Evolutionary conservation across 2,113 vertebrate genomes (phyloP).

Genomic region (Picathartes gymnocephalus): DNA sequence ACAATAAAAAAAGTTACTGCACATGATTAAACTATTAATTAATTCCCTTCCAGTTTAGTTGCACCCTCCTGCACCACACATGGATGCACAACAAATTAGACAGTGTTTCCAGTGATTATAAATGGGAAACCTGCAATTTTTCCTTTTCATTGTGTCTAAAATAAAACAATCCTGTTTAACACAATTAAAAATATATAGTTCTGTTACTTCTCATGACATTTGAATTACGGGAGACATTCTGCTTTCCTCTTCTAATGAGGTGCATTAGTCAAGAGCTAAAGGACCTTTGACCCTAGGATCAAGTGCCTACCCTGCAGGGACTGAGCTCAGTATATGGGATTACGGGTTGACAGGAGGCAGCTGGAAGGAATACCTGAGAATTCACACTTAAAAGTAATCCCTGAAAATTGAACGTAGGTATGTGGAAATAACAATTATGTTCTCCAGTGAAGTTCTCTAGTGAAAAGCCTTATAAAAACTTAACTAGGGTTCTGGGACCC

Average conservation of each 20-base stretch:
- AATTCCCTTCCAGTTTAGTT: neutral
- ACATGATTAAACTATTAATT: neutral
- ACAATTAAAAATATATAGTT: slow-evolving; percentile 45
- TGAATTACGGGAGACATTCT: slow-evolving; percentile 49
- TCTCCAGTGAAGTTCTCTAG: slow-evolving; percentile 56
- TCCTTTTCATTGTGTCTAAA: neutral
- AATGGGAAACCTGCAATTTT: neutral
- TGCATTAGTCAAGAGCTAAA: slow-evolving; percentile 70
- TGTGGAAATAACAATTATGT: slow-evolving; percentile 64
- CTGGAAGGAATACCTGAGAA: slow-evolving; percentile 75
- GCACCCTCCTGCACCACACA: neutral
- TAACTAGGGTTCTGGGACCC: slow-evolving; percentile 41
- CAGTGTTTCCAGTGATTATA: neutral
- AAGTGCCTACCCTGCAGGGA: slow-evolving; percentile 69
- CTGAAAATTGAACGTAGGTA: slow-evolving; percentile 68
- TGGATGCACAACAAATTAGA: neutral
- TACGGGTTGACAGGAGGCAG: slow-evolving; percentile 73
- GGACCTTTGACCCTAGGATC: slow-evolving; percentile 73
- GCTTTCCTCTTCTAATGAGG: slow-evolving; percentile 71
- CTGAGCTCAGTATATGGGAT: slow-evolving; percentile 64
- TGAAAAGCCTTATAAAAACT: slow-evolving; percentile 66
- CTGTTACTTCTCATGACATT: slow-evolving; percentile 49
- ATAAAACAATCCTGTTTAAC: slow-evolving; percentile 25
- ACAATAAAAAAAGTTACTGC: neutral
- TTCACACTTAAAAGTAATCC: slow-evolving; percentile 73